phyloP scores from a whole-genome alignment of 1,140 invertebrate genomes.

The Pararge aegeria region DNA sequence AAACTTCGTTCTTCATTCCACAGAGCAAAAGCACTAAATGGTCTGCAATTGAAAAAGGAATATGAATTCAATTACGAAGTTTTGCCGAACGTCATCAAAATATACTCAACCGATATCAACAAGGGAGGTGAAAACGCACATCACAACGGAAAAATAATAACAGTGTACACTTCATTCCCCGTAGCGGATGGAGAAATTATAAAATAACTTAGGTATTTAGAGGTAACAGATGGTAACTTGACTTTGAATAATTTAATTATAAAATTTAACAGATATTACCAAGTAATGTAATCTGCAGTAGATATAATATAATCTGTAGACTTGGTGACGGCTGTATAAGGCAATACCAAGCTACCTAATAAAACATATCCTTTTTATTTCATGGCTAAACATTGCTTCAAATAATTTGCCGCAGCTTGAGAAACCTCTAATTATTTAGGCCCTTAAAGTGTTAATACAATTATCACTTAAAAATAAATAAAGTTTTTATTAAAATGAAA shows the following conservation, averaged over 20 bases:
- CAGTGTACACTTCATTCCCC: constrained; percentile 48
- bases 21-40: constrained; percentile 49
- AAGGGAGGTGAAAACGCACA: background rate
- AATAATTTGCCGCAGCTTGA: too few relatives aligned
- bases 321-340: constrained; percentile 39
- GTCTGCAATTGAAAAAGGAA: constrained; percentile 53
- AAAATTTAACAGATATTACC: too few relatives aligned
- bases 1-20: constrained; percentile 14
- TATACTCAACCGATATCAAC: constrained; percentile 12
- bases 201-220: too few relatives aligned
- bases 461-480: too few relatives aligned
- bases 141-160: constrained; percentile 31
- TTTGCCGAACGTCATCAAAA: constrained; percentile 36
- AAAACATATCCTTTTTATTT: too few relatives aligned
- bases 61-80: constrained; percentile 51
- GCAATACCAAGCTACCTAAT: too few relatives aligned
- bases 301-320: constrained; percentile 10
- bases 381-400: too few relatives aligned
- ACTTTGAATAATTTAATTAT: background rate
- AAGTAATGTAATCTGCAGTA: too few relatives aligned
- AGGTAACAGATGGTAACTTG: too few relatives aligned
- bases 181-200: constrained; percentile 4
- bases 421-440: too few relatives aligned
- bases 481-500: too few relatives aligned
- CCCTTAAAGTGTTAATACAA: too few relatives aligned